Conservation (phyloP, 2,797 vertebrate species). For the Poecilia wingei region DNA sequence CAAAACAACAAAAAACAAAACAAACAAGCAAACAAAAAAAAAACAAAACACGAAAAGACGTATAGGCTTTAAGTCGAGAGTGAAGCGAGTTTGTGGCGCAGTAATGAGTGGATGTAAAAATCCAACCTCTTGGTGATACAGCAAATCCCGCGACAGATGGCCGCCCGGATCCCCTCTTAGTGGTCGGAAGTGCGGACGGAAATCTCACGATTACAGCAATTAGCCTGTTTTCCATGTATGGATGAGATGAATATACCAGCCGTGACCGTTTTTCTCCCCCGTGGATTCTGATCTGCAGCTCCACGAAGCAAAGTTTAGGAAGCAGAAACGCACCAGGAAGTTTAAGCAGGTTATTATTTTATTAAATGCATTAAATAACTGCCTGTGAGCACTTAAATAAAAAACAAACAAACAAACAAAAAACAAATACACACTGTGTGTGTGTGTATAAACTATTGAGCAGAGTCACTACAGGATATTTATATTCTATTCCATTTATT, state of each 20-base stretch:
- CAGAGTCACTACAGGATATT: no score
- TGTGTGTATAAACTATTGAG: no score
- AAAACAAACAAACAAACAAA: no score
- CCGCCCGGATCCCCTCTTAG: slow-evolving; percentile 61
- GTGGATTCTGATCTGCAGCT: slow-evolving; percentile 32
- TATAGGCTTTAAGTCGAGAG: slow-evolving; percentile 16
- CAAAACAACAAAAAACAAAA: neutral
- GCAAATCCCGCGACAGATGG: slow-evolving; percentile 64
- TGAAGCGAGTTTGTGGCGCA: slow-evolving; percentile 23
- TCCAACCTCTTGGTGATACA: slow-evolving; percentile 42
- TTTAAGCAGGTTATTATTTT: no score
- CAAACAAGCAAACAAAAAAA: neutral
- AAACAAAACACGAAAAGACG: neutral
- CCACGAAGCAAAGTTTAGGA: slow-evolving; percentile 18
- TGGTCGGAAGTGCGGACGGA: slow-evolving; percentile 74
- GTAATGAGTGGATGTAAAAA: slow-evolving; percentile 27
- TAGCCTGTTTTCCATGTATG: slow-evolving; percentile 70
- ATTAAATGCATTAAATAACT: no score
- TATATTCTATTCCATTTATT: no score
- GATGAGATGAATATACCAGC: slow-evolving; percentile 64
- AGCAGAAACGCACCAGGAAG: slow-evolving; percentile 2
- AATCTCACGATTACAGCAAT: slow-evolving; percentile 75
- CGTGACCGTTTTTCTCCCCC: slow-evolving; percentile 41
- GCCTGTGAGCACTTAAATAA: neutral
- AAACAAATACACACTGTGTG: no score